Evolutionary conservation across 2,888 invertebrate species (phyloP).

Genomic region (Trissoscelio sp.): DNA sequence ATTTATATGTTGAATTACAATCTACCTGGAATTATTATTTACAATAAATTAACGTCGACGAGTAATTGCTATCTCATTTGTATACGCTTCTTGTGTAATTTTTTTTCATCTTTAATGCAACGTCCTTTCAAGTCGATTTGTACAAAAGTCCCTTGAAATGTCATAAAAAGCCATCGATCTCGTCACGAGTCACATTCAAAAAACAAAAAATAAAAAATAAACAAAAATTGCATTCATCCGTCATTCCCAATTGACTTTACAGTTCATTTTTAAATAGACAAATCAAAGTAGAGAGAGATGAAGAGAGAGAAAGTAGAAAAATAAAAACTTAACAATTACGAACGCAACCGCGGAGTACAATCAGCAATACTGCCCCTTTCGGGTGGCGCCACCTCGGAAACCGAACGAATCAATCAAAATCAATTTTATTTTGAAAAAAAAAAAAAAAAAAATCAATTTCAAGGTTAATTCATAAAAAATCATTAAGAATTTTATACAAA

Average conservation of each 20-base stretch:
- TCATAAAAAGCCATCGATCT: no score
- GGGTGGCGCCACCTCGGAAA: constrained; percentile 18
- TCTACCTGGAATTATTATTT: constrained; percentile 39
- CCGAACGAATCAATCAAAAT: no score
- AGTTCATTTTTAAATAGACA: background rate
- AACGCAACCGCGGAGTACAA: constrained; percentile 9
- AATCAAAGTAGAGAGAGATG: background rate
- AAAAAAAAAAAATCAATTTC: no score
- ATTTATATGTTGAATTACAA: constrained; percentile 26
- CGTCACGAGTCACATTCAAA: constrained; percentile 5
- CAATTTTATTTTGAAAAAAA: no score
- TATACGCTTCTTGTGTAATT: constrained; percentile 21
- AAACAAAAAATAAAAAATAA: background rate
- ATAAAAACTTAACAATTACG: constrained; percentile 23
- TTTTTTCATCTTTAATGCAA: no score
- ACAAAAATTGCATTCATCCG: background rate
- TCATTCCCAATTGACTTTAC: background rate
- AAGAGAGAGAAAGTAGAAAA: constrained; percentile 7
- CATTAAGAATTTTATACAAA: no score
- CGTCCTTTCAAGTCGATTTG: constrained; percentile 2
- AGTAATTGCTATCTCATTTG: constrained; percentile 27
- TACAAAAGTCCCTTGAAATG: constrained; percentile 43
- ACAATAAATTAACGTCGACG: constrained; percentile 44
- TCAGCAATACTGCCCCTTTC: constrained; percentile 19
- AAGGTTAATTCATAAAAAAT: no score